Evolutionary conservation across 37 sponge, comb jelly and placozoan species (phyloP).

Genomic region (Chondrilla cf. caribensis): DNA sequence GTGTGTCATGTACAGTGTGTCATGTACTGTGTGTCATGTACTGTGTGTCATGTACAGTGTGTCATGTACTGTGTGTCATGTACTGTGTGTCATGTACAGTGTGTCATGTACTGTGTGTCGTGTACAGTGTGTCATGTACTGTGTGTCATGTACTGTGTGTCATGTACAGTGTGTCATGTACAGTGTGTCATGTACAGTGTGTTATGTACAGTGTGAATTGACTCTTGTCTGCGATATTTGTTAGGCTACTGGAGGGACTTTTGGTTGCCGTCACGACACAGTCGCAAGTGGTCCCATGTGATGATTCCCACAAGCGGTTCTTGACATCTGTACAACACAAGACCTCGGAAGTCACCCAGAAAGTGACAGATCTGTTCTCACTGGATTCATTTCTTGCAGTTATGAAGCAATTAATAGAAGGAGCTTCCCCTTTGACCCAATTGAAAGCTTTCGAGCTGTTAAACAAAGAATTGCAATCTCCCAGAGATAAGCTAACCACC

Average conservation of each 20-base stretch:
- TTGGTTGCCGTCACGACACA: background rate
- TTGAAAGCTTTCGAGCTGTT: slow-evolving; percentile 43
- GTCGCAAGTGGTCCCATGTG: background rate
- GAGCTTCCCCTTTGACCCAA: slow-evolving; percentile 15
- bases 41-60: no score
- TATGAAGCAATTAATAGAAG: slow-evolving; percentile 31
- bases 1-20: no score
- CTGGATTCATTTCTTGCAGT: slow-evolving; percentile 42
- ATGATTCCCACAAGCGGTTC: background rate
- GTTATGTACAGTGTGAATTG: no score
- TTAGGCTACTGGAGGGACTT: slow-evolving; percentile 4
- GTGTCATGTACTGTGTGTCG: no score
- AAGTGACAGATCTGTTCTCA: slow-evolving; percentile 45
- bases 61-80: no score
- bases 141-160: no score
- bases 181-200: no score
- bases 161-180: no score
- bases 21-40: no score
- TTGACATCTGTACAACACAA: slow-evolving; percentile 22
- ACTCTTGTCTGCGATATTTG: no score
- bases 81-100: no score
- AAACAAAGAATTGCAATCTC: slow-evolving; percentile 20
- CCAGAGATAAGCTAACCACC: background rate
- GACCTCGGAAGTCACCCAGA: slow-evolving; percentile 26
- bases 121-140: no score